These are phyloP conservation scores for Rostratula benghalensis DNA, from an alignment of 2,113 vertebrate genomes.

Conservation along the genomic window DNA sequence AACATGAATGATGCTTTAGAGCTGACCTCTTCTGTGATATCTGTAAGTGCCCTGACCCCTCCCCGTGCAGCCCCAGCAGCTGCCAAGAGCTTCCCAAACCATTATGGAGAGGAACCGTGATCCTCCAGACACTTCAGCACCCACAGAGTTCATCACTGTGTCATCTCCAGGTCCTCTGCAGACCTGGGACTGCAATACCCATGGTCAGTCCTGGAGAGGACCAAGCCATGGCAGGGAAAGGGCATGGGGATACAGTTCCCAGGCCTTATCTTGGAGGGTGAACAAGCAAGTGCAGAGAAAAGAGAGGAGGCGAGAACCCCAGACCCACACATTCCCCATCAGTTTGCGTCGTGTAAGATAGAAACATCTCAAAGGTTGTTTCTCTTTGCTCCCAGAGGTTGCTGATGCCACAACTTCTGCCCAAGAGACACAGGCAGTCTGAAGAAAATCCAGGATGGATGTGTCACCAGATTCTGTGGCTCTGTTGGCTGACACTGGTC, in stretches of 20 bases:
- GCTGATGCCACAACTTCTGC: neutral
- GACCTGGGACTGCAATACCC: neutral
- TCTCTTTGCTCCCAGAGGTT: neutral
- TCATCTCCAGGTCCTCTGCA: neutral
- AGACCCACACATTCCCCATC: neutral
- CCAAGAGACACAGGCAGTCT: neutral
- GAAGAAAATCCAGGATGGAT: neutral
- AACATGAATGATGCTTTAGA: neutral
- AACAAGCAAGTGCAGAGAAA: neutral
- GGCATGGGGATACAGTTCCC: accelerated
- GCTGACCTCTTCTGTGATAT: neutral
- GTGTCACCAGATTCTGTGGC: neutral
- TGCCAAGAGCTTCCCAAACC: neutral
- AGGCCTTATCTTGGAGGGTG: neutral
- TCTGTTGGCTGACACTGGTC: neutral
- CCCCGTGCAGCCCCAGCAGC: neutral
- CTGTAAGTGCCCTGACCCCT: neutral
- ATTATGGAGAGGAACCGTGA: accelerated
- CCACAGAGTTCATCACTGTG: neutral
- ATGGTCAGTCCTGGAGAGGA: neutral
- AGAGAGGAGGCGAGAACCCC: neutral
- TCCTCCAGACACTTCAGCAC: neutral
- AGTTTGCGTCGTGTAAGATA: neutral
- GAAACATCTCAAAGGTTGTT: neutral
- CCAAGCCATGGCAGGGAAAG: neutral